phyloP scores from a whole-genome alignment of 1,140 invertebrate genomes.

The Hirudo medicinalis region DNA sequence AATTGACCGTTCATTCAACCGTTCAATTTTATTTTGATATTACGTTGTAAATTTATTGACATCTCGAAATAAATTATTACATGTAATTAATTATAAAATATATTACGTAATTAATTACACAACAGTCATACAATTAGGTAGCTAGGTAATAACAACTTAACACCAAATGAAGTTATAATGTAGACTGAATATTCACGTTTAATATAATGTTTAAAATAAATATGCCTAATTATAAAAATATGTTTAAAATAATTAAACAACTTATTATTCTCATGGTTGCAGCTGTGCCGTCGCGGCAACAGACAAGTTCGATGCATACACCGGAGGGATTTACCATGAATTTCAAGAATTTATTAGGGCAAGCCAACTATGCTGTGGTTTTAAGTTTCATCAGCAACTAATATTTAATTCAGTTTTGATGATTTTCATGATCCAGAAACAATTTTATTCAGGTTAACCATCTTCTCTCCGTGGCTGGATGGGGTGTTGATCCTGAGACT shows the following conservation, averaged over 20 bases:
- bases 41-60: no score
- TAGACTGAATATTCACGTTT: no score
- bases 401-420: not conserved
- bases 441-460: slow-evolving; percentile 40
- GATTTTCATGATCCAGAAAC: not conserved
- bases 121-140: not conserved
- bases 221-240: no score
- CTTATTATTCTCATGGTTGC: slow-evolving; percentile 20
- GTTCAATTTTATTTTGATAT: no score
- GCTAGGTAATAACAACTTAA: not conserved
- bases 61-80: not conserved
- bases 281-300: slow-evolving; percentile 44
- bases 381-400: slow-evolving; percentile 26
- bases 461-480: slow-evolving; percentile 44
- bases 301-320: slow-evolving; percentile 40
- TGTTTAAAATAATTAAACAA: slow-evolving; percentile 1
- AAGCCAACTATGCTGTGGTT: slow-evolving; percentile 25
- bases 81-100: no score
- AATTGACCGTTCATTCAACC: not conserved
- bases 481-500: slow-evolving; percentile 42
- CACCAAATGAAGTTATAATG: no score
- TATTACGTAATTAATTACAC: not conserved
- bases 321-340: slow-evolving; percentile 42
- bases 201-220: no score
- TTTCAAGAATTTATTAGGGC: slow-evolving; percentile 30